Evolutionary conservation across 2,888 invertebrate species (phyloP).

Genomic region (Rhodophaea formosa): DNA sequence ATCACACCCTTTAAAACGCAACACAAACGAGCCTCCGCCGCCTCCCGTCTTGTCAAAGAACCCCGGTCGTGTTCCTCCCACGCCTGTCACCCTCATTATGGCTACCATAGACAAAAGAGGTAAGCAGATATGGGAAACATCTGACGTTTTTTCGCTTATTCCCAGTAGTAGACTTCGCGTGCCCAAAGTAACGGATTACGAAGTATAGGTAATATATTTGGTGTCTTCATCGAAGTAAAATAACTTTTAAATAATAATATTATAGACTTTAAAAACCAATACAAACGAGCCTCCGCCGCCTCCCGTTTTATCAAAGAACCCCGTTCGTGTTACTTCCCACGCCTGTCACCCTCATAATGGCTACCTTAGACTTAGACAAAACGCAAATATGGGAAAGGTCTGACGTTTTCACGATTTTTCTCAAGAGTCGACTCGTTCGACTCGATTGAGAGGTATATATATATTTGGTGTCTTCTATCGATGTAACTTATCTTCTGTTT

Average conservation of each 20-base stretch:
- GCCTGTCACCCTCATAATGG: slow-evolving; percentile 21
- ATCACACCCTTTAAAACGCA: slow-evolving; percentile 16
- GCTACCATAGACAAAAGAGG: not conserved
- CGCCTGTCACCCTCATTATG: slow-evolving; percentile 22
- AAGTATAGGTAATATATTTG: no score
- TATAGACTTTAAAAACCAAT: slow-evolving; percentile 14
- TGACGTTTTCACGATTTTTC: not conserved
- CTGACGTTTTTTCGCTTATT: not conserved
- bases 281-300: slow-evolving; percentile 4
- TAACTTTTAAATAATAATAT: no score
- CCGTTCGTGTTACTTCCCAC: slow-evolving; percentile 17
- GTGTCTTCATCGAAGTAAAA: no score
- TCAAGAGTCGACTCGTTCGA: no score
- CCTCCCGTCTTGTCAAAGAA: slow-evolving; percentile 18
- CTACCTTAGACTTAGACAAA: not conserved
- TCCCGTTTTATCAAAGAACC: slow-evolving; percentile 19
- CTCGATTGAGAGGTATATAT: no score
- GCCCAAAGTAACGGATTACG: no score
- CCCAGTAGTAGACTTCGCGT: no score
- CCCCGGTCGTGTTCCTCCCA: slow-evolving; percentile 18
- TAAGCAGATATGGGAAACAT: not conserved
- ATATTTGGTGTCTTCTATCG: no score
- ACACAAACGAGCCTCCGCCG: slow-evolving; percentile 3
- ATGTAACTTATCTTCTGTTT: no score
- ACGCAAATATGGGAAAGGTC: not conserved